Evolutionary conservation across 2,797 vertebrate species (phyloP).

Genomic region (Cynodonichthys magdalenae): DNA sequence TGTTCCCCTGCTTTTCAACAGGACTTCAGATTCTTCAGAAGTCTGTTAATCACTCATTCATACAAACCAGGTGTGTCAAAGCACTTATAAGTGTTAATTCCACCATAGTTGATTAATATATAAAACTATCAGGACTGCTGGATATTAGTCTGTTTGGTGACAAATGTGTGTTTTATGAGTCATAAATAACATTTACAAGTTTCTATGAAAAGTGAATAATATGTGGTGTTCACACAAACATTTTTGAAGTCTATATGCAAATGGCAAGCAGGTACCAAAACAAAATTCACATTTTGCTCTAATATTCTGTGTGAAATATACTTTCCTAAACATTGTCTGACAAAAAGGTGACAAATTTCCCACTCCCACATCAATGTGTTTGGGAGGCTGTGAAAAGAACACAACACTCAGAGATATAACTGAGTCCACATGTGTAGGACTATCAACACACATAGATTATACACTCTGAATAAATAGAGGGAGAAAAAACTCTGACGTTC

Average conservation of each 20-base stretch:
- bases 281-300: not conserved
- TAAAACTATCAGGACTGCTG: not conserved
- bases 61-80: too few species aligned
- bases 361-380: constrained; percentile 2
- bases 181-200: constrained; percentile 8
- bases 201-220: constrained; percentile 1
- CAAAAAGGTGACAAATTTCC: constrained; percentile 13
- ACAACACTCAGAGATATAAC: not conserved
- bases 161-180: constrained; percentile 1
- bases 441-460: not conserved
- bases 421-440: not conserved
- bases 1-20: too few species aligned
- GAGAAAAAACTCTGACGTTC: not conserved
- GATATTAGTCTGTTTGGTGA: not conserved
- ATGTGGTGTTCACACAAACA: not conserved
- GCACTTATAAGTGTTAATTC: not conserved
- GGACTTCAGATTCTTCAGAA: too few species aligned
- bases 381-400: constrained; percentile 8
- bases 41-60: too few species aligned
- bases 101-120: not conserved
- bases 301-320: not conserved
- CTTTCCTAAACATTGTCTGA: not conserved
- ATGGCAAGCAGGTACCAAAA: constrained; percentile 2
- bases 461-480: not conserved
- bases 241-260: constrained; percentile 4